These are phyloP conservation scores for Darevskia nairensis DNA, from an alignment of 2,797 vertebrate species.

Conservation along the genomic window DNA sequence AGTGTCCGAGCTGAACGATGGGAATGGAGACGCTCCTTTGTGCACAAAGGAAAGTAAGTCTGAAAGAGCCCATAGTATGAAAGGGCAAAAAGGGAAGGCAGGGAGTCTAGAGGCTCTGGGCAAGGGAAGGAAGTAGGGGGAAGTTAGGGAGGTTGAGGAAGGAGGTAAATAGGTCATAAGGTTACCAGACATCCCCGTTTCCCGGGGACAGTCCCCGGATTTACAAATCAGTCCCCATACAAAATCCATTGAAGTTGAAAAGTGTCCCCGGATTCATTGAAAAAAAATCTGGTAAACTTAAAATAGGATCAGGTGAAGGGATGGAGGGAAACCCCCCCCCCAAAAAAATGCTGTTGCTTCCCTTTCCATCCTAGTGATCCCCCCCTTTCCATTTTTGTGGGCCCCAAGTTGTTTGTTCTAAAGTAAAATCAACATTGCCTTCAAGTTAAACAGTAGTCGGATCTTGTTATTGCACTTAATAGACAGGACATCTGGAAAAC, in stretches of 20 bases:
- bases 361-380: neutral
- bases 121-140: neutral
- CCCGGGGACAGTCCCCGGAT: too few species aligned
- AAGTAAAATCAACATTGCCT: slow-evolving; percentile 47
- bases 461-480: slow-evolving; percentile 55
- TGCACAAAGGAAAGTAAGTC: too few species aligned
- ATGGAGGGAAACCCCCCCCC: neutral
- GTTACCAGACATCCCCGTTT: too few species aligned
- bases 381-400: neutral
- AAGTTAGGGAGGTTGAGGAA: neutral
- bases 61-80: too few species aligned
- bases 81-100: neutral
- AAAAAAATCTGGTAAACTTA: too few species aligned
- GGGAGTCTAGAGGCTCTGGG: neutral
- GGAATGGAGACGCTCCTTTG: too few species aligned
- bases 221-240: too few species aligned
- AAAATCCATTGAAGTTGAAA: too few species aligned
- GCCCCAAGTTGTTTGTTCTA: slow-evolving; percentile 27
- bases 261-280: too few species aligned
- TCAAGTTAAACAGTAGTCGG: slow-evolving; percentile 54
- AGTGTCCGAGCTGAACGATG: too few species aligned
- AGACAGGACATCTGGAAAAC: slow-evolving; percentile 71
- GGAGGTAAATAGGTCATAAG: neutral
- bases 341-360: neutral
- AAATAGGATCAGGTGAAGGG: neutral